Percentiles rank a stretch among this genome's conserved stretches.
Conservation (phyloP, 92 coral and sea anemone genomes). For the Palythoa caribaeorum region DNA sequence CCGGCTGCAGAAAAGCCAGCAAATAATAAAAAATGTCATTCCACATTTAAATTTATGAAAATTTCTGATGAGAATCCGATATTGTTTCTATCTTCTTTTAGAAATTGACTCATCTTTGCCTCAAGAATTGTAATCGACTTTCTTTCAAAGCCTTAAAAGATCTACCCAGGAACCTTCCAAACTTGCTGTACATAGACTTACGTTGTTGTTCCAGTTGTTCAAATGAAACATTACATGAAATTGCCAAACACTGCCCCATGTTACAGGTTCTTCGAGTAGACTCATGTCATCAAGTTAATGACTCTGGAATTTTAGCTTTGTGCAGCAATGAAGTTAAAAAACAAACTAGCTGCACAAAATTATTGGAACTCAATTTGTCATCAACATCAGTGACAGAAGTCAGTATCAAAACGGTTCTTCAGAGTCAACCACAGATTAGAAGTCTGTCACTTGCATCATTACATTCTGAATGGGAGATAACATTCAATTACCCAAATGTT, state of each 20-base stretch:
- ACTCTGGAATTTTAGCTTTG: conserved; percentile 67
- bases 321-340: conserved; percentile 36
- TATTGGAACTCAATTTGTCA: conserved; percentile 72
- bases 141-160: conserved; percentile 66
- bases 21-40: too few relatives aligned
- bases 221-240: conserved; percentile 55
- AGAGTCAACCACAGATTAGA: conserved; percentile 59
- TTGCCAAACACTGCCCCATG: conserved; percentile 67
- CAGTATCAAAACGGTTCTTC: conserved; percentile 61
- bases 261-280: conserved; percentile 70
- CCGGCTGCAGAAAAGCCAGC: too few relatives aligned
- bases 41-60: too few relatives aligned
- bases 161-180: conserved; percentile 59
- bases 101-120: conserved; percentile 77
- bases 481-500: conserved; percentile 30
- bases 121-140: conserved; percentile 79
- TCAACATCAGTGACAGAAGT: conserved; percentile 71
- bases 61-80: too few relatives aligned
- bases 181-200: conserved; percentile 63
- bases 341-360: conserved; percentile 38
- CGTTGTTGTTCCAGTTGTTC: conserved; percentile 68
- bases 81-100: conserved; percentile 35
- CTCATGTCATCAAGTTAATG: conserved; percentile 74
- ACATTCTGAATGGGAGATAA: neutral
- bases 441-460: conserved; percentile 67